Percentiles rank a stretch among this genome's conserved stretches.
These are phyloP conservation scores for Sciurus carolinensis DNA, from an alignment of 2,797 vertebrate species.

Conservation along the genomic window DNA sequence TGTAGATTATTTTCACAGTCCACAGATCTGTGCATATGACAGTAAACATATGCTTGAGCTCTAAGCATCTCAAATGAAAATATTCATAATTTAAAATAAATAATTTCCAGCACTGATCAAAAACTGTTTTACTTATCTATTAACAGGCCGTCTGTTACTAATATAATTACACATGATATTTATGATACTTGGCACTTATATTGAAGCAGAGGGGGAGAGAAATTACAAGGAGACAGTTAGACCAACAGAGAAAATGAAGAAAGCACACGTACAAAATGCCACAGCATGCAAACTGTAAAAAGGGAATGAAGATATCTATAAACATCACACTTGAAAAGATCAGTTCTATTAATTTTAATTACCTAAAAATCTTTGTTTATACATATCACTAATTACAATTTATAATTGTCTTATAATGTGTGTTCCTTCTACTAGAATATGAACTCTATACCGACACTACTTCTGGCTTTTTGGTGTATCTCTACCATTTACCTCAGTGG, in stretches of 20 bases:
- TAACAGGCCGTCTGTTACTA: slow-evolving; percentile 46
- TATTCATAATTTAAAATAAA: slow-evolving; percentile 72
- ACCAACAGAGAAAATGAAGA: background rate
- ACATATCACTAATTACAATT: background rate
- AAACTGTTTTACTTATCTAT: slow-evolving; percentile 70
- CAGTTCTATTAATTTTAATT: background rate
- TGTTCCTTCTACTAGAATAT: background rate
- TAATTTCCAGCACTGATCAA: slow-evolving; percentile 68
- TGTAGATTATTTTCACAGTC: slow-evolving; percentile 73
- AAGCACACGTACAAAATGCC: background rate
- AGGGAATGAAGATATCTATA: background rate
- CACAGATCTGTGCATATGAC: slow-evolving; percentile 68
- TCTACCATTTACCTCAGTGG: background rate
- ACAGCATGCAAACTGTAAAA: background rate
- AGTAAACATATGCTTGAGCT: slow-evolving; percentile 76
- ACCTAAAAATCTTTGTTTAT: background rate
- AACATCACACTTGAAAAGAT: background rate
- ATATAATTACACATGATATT: slow-evolving; percentile 54
- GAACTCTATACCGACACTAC: background rate
- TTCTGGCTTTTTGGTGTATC: background rate
- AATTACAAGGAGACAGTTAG: background rate
- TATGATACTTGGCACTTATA: slow-evolving; percentile 27
- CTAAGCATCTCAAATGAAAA: slow-evolving; percentile 76
- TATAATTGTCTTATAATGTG: background rate
- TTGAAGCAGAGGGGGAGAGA: background rate